phyloP scores from a whole-genome alignment of 2,113 vertebrate genomes.

The Sinocyclocheilus anshuiensis region DNA sequence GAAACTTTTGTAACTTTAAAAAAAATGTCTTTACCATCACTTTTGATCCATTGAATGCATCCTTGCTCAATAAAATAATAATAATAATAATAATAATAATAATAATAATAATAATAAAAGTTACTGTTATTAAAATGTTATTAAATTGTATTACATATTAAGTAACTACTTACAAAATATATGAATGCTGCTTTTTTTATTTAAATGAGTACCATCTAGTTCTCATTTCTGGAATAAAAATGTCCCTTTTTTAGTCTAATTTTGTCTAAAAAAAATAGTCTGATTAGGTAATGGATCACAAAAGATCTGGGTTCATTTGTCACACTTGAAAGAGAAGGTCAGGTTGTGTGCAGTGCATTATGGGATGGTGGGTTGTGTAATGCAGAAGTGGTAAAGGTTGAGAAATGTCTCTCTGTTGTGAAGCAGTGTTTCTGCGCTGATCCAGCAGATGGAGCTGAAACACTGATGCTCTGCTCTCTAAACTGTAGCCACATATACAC shows the following conservation, averaged over 20 bases:
- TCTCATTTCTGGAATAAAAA: neutral
- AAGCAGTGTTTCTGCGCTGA: neutral
- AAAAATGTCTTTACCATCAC: too few relatives aligned
- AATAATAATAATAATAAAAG: too few relatives aligned
- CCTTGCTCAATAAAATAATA: too few relatives aligned
- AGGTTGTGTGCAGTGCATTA: neutral
- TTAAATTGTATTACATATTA: neutral
- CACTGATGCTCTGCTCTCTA: neutral
- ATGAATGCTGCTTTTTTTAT: neutral
- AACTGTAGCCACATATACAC: neutral
- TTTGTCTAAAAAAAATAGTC: neutral
- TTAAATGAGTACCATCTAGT: neutral
- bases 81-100: too few relatives aligned
- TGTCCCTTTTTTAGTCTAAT: neutral
- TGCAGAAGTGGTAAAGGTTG: neutral
- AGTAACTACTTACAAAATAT: neutral
- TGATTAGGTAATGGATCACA: neutral
- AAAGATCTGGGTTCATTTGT: neutral
- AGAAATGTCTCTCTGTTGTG: neutral
- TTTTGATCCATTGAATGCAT: too few relatives aligned
- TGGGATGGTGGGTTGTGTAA: neutral
- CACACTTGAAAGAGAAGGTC: too few relatives aligned
- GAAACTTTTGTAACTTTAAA: too few relatives aligned
- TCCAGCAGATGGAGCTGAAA: neutral
- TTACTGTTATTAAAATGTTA: neutral